Evolutionary conservation across 2,797 vertebrate species (phyloP), one percentile per base, ranked within the genome.

Genomic region (Gymnothorax reevesii): DNA sequence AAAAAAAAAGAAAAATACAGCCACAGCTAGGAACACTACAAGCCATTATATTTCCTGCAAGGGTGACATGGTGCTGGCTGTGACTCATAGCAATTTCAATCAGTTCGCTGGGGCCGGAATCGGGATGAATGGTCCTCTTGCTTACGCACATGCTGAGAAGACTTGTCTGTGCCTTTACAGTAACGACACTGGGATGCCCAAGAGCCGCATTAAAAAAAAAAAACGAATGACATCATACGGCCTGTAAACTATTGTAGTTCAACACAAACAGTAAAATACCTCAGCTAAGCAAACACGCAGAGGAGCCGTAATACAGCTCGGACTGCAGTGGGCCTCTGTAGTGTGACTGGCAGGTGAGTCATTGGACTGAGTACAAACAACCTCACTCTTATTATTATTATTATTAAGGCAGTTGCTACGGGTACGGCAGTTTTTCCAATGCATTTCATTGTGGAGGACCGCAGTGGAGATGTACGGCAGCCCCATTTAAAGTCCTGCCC

Each of bases 331-430:
- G 55, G 52, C 33, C 22, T 55, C 49, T 80, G 7, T n/a, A 55
- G 17, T 80, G 52, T 80, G 49, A 54, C 52, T n/a, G 49, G 27
- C 49, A 55, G 77, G 77, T n/a, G 52, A 80, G 77, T 80, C 77
- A 80, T 7, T 77, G 73, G 33, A 6, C 73, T 77, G 73, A 5
- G 52, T 77, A 13, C 73, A 52, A 73, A 8, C 69, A 73, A 77
- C 33, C 52, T 17, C 33, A 77, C 73, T 73, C 66, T 49, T 42
- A 42, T 42, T 42, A 42, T 42, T 42, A 42, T 42, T 42, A 42
- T n/a, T n/a, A n/a, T n/a, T n/a, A n/a, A n/a, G n/a, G n/a, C n/a
- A n/a, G n/a, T n/a, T n/a, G n/a, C n/a, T n/a, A n/a, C n/a, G n/a
- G n/a, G n/a, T n/a, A n/a, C n/a, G n/a, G n/a, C n/a, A n/a, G n/a